Conservation (phyloP, 1,140 invertebrate species). For the Drosophila suzukii region DNA sequence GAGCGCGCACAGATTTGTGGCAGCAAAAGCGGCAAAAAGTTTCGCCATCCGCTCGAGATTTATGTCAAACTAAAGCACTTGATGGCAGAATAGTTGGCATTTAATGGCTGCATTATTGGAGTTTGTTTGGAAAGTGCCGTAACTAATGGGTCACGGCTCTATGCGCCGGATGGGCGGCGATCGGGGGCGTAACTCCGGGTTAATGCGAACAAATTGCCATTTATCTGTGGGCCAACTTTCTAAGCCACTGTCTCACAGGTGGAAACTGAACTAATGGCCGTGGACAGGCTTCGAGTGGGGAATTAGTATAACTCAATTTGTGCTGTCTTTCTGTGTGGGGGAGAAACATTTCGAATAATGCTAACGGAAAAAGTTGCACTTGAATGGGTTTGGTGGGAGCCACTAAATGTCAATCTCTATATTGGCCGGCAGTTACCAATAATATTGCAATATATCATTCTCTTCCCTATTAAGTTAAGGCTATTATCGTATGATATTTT, state of each 20-base stretch:
- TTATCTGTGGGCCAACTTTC: slow-evolving; percentile 38
- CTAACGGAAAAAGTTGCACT: neutral
- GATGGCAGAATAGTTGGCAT: slow-evolving; percentile 79
- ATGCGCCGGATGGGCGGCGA: slow-evolving; percentile 6
- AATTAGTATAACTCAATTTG: slow-evolving; percentile 38
- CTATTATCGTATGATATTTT: neutral
- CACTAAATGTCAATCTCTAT: neutral
- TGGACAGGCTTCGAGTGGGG: slow-evolving; percentile 21
- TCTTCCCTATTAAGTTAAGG: neutral
- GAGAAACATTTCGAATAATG: neutral
- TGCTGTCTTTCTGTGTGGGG: neutral
- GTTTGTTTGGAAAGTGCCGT: slow-evolving; percentile 68
- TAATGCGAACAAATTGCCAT: slow-evolving; percentile 59
- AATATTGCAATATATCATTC: neutral
- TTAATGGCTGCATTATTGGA: slow-evolving; percentile 81
- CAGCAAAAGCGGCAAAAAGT: slow-evolving; percentile 43
- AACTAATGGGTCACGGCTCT: slow-evolving; percentile 69
- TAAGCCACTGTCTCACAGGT: slow-evolving; percentile 37
- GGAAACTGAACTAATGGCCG: slow-evolving; percentile 14
- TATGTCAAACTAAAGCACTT: slow-evolving; percentile 82
- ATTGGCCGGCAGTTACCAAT: neutral
- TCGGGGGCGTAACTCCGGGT: slow-evolving; percentile 11
- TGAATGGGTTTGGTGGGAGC: slow-evolving; percentile 2
- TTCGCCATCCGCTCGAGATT: slow-evolving; percentile 67
- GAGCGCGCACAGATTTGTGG: slow-evolving; percentile 53